Evolutionary conservation across 2,797 vertebrate genomes (phyloP).

Genomic region (Chaetodon trifasciatus): DNA sequence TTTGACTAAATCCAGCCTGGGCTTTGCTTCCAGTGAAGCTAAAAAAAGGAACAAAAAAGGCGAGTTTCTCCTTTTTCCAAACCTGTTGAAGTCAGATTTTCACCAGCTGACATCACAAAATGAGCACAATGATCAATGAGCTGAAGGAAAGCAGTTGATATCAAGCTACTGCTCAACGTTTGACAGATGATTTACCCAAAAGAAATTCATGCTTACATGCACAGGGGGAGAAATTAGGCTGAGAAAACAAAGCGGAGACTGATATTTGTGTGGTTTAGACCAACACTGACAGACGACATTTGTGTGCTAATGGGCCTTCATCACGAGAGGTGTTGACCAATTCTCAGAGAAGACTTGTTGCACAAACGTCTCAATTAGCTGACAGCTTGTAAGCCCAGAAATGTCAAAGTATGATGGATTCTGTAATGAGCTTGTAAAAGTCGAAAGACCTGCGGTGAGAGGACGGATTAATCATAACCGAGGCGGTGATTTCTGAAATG

Average conservation of each 20-base stretch:
- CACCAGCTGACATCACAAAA: background rate
- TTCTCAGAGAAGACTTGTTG: conserved; percentile 9
- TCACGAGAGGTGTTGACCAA: background rate
- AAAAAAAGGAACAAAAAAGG: background rate
- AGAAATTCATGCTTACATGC: background rate
- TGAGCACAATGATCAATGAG: background rate
- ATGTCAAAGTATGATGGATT: conserved; percentile 33
- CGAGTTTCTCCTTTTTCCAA: background rate
- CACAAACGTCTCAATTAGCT: conserved; percentile 42
- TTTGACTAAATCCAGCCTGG: background rate
- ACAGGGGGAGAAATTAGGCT: background rate
- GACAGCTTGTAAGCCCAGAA: conserved; percentile 19
- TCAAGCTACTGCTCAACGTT: background rate
- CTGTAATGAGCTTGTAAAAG: conserved; percentile 22
- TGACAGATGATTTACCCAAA: conserved; percentile 2
- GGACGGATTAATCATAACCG: conserved; percentile 9
- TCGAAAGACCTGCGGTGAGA: conserved; percentile 7
- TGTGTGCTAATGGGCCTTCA: conserved; percentile 20
- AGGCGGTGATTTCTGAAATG: background rate
- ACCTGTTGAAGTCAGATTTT: background rate
- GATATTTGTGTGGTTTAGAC: conserved; percentile 1
- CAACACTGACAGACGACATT: conserved; percentile 9
- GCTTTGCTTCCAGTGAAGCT: background rate
- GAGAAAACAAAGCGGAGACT: conserved; percentile 9
- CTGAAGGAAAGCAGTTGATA: background rate